Percentiles rank a stretch among this genome's conserved stretches.
Evolutionary conservation across 2,888 invertebrate genomes (phyloP).

Genomic region (Drosophila infuscata): DNA sequence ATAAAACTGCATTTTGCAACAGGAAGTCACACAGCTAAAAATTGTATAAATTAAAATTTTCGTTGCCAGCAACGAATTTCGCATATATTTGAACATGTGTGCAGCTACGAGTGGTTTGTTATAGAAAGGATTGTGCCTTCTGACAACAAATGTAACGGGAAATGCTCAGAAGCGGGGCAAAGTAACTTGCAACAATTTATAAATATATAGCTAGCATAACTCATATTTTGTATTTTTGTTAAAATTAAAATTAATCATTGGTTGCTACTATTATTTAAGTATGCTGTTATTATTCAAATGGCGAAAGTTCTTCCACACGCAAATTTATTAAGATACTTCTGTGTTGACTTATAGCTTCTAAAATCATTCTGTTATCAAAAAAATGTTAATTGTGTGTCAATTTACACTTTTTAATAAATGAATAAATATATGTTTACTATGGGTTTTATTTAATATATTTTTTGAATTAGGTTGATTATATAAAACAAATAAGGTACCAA

Average conservation of each 20-base stretch:
- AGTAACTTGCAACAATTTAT: not conserved
- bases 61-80: conserved; percentile 41
- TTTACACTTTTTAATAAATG: not conserved
- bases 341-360: not conserved
- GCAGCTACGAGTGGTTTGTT: not conserved
- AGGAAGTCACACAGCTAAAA: conserved; percentile 73
- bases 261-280: not conserved
- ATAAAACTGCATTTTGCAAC: conserved; percentile 67
- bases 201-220: not conserved
- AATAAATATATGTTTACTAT: not conserved
- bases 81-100: conserved; percentile 28
- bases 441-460: not conserved
- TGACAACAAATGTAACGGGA: not conserved
- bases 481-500: not conserved
- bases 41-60: conserved; percentile 78
- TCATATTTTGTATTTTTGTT: not conserved
- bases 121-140: not conserved
- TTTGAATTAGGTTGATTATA: not conserved
- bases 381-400: too few relatives aligned
- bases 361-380: too few relatives aligned
- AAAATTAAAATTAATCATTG: not conserved
- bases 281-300: not conserved
- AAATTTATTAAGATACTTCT: not conserved
- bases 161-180: not conserved
- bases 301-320: not conserved